Evolutionary conservation across 2,888 invertebrate genomes (phyloP), one percentile per base, ranked within the genome.

Genomic region (Chloroclystis v-ata): DNA sequence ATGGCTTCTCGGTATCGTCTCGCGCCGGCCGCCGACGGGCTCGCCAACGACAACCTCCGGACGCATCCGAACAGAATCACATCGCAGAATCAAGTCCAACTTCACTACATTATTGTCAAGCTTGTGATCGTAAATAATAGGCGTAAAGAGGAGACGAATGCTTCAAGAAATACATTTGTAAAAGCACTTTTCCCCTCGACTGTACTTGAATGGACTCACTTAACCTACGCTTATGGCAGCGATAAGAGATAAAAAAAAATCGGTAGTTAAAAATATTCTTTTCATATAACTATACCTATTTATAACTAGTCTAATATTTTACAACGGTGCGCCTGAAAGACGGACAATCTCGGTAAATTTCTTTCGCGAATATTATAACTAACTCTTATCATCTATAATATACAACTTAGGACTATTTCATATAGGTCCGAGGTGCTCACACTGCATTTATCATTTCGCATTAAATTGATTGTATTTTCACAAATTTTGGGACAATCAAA

Each of bases 221-320:
- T 61, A 69, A 61, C 58, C 73, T 76, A 77, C 63, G 72, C 76
- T 74, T 80, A 82, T 82, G 82, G 82, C 83, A 82, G 82, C 79
- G 71, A 75, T 67, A 73, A 68, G 41, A 45, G 28, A 29, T 37
- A 69, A 61, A 63, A 58, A 59, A 57, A 57, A 57, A 61, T 61
- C 59, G 49, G 65, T 72, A 68, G 66, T 71, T 82, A 85, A 84
- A 70, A 85, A 86, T 84, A 84, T 86, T 78, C 78, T 79, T 77
- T 72, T 69, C 65, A 75, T 76, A 76, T 68, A 73, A 72, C 65
- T 75, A 75, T 78, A 74, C 75, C 63, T 70, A 69, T 66, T 62
- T 56, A 62, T 62, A 65, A 45, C 52, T 59, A 60, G 38, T 63
- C 75, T 82, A 79, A 67, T 81, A 84, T 75, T 75, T 80, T 86